Evolutionary conservation across 2,113 vertebrate species (phyloP).

Genomic region (Accipiter virgatus): DNA sequence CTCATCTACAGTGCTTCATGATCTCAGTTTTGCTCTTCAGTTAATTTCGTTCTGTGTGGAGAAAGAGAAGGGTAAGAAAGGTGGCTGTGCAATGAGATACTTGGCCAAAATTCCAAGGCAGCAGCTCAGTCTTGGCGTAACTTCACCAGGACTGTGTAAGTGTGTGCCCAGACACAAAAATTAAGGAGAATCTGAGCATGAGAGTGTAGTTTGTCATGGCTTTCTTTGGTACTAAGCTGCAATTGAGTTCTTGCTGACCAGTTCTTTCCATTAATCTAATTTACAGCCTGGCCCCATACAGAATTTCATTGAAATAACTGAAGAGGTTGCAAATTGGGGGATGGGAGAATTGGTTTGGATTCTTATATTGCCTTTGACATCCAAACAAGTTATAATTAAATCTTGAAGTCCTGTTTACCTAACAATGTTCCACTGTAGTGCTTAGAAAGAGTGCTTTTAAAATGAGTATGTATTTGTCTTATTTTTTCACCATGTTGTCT

Average conservation of each 20-base stretch:
- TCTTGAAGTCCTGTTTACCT: not conserved
- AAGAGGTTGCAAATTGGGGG: not conserved
- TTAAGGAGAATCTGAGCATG: not conserved
- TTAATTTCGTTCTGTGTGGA: not conserved
- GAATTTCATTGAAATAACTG: not conserved
- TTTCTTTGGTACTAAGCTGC: not conserved
- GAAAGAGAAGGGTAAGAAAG: not conserved
- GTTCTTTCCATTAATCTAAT: not conserved
- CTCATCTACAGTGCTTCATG: not conserved
- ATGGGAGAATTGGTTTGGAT: not conserved
- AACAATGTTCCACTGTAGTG: not conserved
- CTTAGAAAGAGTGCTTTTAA: not conserved
- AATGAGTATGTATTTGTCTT: not conserved
- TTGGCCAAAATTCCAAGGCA: not conserved
- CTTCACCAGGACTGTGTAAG: not conserved
- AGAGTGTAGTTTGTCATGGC: not conserved
- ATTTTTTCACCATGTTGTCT: not conserved
- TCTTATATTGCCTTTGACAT: not conserved
- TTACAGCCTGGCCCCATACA: not conserved
- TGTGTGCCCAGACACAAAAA: not conserved
- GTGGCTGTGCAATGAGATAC: not conserved
- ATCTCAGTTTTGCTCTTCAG: not conserved
- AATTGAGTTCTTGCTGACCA: not conserved
- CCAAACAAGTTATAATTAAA: not conserved
- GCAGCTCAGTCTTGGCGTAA: not conserved